Conservation (phyloP, 1,140 invertebrate genomes). For the Microplitis mediator region DNA sequence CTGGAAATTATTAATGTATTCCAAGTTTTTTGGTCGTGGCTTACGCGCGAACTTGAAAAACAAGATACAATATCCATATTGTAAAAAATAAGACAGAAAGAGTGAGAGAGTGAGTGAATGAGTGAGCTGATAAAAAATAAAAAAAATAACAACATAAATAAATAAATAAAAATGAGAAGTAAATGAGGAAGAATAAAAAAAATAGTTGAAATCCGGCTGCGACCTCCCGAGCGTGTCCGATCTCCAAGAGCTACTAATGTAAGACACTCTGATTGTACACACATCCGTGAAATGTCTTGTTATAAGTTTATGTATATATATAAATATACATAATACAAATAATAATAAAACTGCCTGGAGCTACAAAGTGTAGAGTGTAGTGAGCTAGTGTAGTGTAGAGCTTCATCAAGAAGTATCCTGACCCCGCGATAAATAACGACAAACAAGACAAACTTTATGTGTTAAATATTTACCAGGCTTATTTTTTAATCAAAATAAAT, state of each 20-base stretch:
- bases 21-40: constrained; percentile 38
- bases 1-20: constrained; percentile 57
- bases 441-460: constrained; percentile 3
- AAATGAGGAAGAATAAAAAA: neutral
- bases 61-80: neutral
- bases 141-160: neutral
- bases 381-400: neutral
- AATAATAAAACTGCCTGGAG: constrained; percentile 44
- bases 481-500: neutral
- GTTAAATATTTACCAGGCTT: neutral
- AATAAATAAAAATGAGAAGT: neutral
- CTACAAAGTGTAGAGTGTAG: too few species aligned
- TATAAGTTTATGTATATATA: constrained; percentile 38
- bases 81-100: neutral
- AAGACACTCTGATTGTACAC: constrained; percentile 34
- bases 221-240: constrained; percentile 53
- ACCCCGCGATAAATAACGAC: neutral
- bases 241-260: constrained; percentile 34
- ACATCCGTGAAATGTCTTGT: constrained; percentile 60
- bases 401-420: constrained; percentile 5
- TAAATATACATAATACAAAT: constrained; percentile 29
- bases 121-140: neutral
- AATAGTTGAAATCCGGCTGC: constrained; percentile 43
- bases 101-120: neutral
- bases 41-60: constrained; percentile 9